Evolutionary conservation across 2,888 invertebrate species (phyloP), one percentile per base, ranked within the genome.

Genomic region (Aethes cnicana): DNA sequence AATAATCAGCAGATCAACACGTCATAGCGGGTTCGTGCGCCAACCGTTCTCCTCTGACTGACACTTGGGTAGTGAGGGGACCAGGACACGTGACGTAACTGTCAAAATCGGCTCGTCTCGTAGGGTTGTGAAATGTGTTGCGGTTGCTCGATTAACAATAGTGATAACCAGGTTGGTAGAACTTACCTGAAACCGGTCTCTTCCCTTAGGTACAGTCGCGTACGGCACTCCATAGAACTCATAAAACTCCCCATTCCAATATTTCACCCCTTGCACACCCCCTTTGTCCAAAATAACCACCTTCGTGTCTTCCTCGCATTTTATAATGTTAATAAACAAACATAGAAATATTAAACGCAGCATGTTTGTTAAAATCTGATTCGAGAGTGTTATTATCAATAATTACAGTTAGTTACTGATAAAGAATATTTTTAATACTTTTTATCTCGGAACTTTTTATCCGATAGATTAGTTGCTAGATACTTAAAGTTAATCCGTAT

Each of bases 181-280:
- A 55, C 57, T 59, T 25, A 89, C 88, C 81, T 88, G 81, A 66
- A 66, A 89, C 18, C 63, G 66, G 44, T 89, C 81, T 16, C 72
- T 57, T 5, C 87, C 88, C 14, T 63, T 78, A 0, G 88, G 88
- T 0, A 61, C 76, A 1, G 63, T 74, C 0, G 88, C 88, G 52
- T 84, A 89, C 0, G 87, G 87, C 0, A 89, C 60, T 2, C 86
- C 84, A 42, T 69, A 85, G 46, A 85, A 89, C 47, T 86, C 84
- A 59, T 75, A 83, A 44, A 72, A 84, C 35, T 87, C 85, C 0
- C 85, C 88, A 66, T 82, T 72, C 88, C 87, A 88, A 46, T 74
- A 84, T 26, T 84, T 85, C n/a, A 68, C 69, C 0, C 84, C 88
- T 1, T 63, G 61, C 1, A 88, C 70, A 1, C 56, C 61, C 0